Base-by-base conservation (phyloP, 2,888 invertebrate genomes). In the Meandrusa payeni region DNA sequence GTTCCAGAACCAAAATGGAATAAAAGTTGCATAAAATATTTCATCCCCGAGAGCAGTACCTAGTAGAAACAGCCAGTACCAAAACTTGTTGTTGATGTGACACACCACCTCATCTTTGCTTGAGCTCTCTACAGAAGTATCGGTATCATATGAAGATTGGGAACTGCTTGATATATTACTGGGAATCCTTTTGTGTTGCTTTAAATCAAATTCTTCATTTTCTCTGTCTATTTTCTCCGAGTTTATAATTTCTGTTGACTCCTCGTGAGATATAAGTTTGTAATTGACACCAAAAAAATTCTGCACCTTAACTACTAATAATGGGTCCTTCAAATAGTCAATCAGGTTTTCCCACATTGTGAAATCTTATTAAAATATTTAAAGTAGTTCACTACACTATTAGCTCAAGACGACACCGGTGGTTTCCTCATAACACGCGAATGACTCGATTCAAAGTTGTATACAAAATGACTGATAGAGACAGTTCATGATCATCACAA, bases 1-100 rank as follows among this genome's bases (percentile, higher is more conserved):
- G 76, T 97, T 97, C 97, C 97, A 97, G 68, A 96, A 94, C 93
- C 96, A 95, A 75, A 96, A 96, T 1, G 97, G 96, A 64, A 97
- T 96, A 67, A 97, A 96, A n/a, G 92, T 90, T 1, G 94, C 92
- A 77, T 97, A 97, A 76, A 97, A 97, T 49, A 94, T 89, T 82
- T 97, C 97, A 79, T 97, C 96, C 0, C 97, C 97, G 10, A 97
- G 79, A 48, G 93, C 93, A 0, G 97, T 96, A 9, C 96, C 97
- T 65, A 97, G 89, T 10, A 92, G 76, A 73, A 97, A 97, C 48
- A 97, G 65, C 72, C 94, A 95, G 79, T 95, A 95, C 93, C 96
- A 95, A 64, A 94, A 93, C 62, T 89, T 90, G 72, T 94, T 95
- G 31, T 88, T 90, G 42, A 95, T 89, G 31, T 82, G 76, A 59